Evolutionary conservation across 2,113 vertebrate genomes (phyloP).

Genomic region (Nannobrachium achirus): DNA sequence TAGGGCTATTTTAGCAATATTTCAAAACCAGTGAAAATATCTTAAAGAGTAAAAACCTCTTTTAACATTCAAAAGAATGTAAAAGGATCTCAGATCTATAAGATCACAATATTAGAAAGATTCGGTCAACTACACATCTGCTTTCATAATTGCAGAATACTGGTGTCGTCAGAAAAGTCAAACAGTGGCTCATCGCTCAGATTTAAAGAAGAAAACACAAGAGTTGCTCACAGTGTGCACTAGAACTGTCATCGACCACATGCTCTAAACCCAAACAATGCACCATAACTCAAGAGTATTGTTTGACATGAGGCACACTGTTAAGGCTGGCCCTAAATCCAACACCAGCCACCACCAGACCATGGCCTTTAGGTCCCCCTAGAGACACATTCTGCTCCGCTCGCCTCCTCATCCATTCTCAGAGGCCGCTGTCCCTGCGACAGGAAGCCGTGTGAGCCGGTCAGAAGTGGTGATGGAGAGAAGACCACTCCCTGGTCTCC

Average conservation of each 20-base stretch:
- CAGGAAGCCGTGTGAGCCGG: conserved; percentile 53
- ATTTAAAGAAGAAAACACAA: conserved; percentile 35
- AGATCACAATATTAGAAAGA: no score
- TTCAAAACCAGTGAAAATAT: no score
- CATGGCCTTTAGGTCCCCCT: conserved; percentile 39
- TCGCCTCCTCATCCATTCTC: conserved; percentile 19
- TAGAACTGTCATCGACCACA: conserved; percentile 44
- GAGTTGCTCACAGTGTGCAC: conserved; percentile 31
- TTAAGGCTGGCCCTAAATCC: conserved; percentile 38
- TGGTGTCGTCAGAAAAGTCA: no score
- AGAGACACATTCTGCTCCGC: conserved; percentile 27
- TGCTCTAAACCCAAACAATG: conserved; percentile 57
- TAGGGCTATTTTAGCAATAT: no score
- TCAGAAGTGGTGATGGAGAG: conserved; percentile 43
- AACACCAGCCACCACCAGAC: conserved; percentile 42
- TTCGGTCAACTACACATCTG: no score
- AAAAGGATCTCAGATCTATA: no score
- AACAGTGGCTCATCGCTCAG: not conserved
- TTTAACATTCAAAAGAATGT: no score
- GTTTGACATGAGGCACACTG: conserved; percentile 63
- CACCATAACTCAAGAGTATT: conserved; percentile 57
- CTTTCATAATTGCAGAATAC: no score
- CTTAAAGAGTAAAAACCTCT: no score
- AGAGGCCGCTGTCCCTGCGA: conserved; percentile 36
- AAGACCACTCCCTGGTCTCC: conserved; percentile 29